Evolutionary conservation across 1,140 invertebrate genomes (phyloP), one percentile per base, ranked within the genome.

Genomic region (Pseudomyrmex gracilis): DNA sequence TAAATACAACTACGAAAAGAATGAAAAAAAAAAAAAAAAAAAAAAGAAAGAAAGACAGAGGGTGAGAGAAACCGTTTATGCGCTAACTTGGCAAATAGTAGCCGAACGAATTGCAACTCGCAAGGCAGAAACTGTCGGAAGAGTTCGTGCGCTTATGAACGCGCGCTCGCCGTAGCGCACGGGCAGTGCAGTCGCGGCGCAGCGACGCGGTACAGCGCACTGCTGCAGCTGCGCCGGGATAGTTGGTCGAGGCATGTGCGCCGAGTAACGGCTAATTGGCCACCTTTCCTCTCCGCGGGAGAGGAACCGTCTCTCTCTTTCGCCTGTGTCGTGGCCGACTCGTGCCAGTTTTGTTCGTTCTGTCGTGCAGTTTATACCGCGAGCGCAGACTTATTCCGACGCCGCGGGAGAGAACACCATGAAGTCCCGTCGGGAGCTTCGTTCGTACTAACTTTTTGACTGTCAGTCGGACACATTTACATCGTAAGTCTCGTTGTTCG

Each of bases 211-310:
- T 83, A 84, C 63, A 84, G 73, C 55, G 51, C 22, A 73, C 51
- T 49, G 78, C 68, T 78, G 74, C 86, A 90, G 84, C 83, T 82
- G 78, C 70, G 70, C 49, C 64, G 66, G 5, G 55, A 73, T 85
- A 85, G 78, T 87, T 78, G 83, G 74, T 85, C 60, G 68, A 84
- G 83, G 83, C 84, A 87, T 87, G 85, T 92, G 90, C 90, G 87
- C 90, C 88, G 92, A 93, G 89, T 93, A 94, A 93, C 93, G 93
- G 93, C 93, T 93, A 94, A 94, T 94, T 93, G 93, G 90, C 93
- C 93, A 93, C 92, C 90, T 93, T 93, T 94, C 91, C 90, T 91
- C 89, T 88, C 89, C 77, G 34, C 34, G 87, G 85, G 89, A 91
- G 91, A 92, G 88, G 91, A 91, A 87, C 85, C 84, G 51, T 86